Evolutionary conservation across 2,888 invertebrate species (phyloP), one percentile per base, ranked within the genome.

Genomic region (Brenthis hecate): DNA sequence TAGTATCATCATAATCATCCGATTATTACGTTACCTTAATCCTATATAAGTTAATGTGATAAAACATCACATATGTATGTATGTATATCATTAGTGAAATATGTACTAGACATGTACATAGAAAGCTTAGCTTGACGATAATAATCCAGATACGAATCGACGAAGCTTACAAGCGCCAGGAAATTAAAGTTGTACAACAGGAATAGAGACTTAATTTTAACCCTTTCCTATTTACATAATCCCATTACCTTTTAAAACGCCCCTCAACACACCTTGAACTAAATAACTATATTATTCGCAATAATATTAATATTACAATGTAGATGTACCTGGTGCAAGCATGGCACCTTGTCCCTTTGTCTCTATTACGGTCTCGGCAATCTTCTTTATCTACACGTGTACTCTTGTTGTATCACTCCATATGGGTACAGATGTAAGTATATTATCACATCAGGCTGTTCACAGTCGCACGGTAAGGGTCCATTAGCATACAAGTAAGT

Each of bases 401-500:
- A 89, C 89, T 86, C 82, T 76, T 85, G 86, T 86, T 85, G 81
- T 89, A 91, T 91, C 90, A 91, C 89, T 89, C 86, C 90, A 89
- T 91, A 91, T 85, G 90, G 89, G 82, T 83, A 76, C 81, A 79
- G 82, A 85, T 84, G 80, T 19, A 19, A 19, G 19, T 78, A 87
- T 91, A 91, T 91, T 91, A 92, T 91, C 89, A 89, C 91, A 91
- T 92, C 91, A 89, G 85, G 76, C 80, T 83, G 85, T 83, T 77
- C 73, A 78, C 82, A 81, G 88, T 88, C 88, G 87, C 88, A 89
- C 88, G 88, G 87, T 43, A 88, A 89, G 86, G 85, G 85, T 77
- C 70, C 78, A 92, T 92, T 91, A 87, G 90, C 92, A 92, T 92
- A 92, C 90, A 92, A 90, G 90, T 83, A 88, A 87, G 87, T 87